Base-by-base conservation (phyloP, 2,888 invertebrate genomes). In the Nebria brevicollis region DNA sequence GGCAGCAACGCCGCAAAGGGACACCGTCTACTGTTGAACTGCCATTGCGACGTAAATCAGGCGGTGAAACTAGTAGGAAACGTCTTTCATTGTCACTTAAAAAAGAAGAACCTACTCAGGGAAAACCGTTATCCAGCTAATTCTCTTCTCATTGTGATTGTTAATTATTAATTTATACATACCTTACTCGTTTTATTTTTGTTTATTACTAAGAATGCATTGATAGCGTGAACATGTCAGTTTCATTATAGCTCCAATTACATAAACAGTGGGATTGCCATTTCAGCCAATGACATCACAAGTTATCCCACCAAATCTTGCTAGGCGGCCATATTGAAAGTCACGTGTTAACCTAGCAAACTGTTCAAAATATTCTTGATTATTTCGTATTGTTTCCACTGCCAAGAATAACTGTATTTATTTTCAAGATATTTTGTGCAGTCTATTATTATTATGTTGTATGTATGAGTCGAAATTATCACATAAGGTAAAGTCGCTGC, bases 1-100 rank as follows among this genome's bases (percentile, higher is more conserved):
- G 88, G 4, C 85, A 87, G 80, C 88, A 88, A 81, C 85, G 89
- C 77, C 84, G 89, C 73, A 89, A 89, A 84, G 88, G 88, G 3
- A 87, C 87, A 3, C 87, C 88, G 8, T 86, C 87, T 11, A 87
- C 87, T 0, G 85, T 86, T 13, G 88, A 87, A 76, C 84, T 84
- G 25, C 85, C 89, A 42, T 86, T 88, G 7, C 86, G 91, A 42
- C 87, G 91, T 73, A 91, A 90, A 84, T 86, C 89, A 15, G 85
- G 85, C 20, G 72, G 70, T 20, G 77, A 81, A 66, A 83, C 86
- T 65, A 86, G 86, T 76, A 85, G 91, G 78, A 91, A 91, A 82
- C 88, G 91, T 77, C 86, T 91, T 34, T 90, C 91, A 65, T 85
- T 90, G 84, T 89, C 90, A 25, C 83, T 90, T 77, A 89, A 87